Evolutionary conservation across 2,113 vertebrate species (phyloP), one percentile per base, ranked within the genome.

Genomic region (Polyodon spathula): DNA sequence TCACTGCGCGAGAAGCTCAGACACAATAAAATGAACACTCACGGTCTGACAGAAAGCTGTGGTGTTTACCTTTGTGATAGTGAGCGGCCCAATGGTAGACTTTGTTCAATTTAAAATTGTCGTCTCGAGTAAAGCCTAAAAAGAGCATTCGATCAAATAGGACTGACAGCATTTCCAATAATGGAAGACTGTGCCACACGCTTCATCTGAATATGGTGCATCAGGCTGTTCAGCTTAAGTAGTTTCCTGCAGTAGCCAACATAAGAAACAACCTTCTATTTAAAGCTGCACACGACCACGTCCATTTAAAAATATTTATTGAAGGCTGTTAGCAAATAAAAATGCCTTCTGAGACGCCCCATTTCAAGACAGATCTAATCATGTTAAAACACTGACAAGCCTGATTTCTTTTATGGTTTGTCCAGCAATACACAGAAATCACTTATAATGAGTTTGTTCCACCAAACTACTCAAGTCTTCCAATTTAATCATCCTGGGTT

Each of bases 381-480:
- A 77, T 78, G 75, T 77, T 77, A 55, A 73, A 71, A 71, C 72
- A 77, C 75, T 78, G 76, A 80, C 66, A 67, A 74, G 68, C 63
- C 66, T 59, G 68, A 68, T 75, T 72, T 73, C 65, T 73, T n/a
- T 75, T 68, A 53, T 1, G 57, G 76, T 57, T 72, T 63, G 68
- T 76, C 72, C 81, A 70, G 16, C 64, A 43, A 68, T 68, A 72
- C 5, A 3, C 63, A 70, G 77, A 76, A 63, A 76, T 67, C 66
- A 65, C 77, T 68, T 16, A 58, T 81, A 83, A 83, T 77, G 76
- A 83, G 78, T 71, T 63, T 59, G 74, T 75, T 70, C 74, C 56
- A 65, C 64, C 63, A 40, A 77, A 66, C 55, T 14, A 42, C 75
- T 71, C 79, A 73, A 64, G 74, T 67, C 66, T 75, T 67, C 72